These are phyloP conservation scores for Drosophila quinaria DNA, from an alignment of 2,888 invertebrate genomes.

Conservation along the genomic window DNA sequence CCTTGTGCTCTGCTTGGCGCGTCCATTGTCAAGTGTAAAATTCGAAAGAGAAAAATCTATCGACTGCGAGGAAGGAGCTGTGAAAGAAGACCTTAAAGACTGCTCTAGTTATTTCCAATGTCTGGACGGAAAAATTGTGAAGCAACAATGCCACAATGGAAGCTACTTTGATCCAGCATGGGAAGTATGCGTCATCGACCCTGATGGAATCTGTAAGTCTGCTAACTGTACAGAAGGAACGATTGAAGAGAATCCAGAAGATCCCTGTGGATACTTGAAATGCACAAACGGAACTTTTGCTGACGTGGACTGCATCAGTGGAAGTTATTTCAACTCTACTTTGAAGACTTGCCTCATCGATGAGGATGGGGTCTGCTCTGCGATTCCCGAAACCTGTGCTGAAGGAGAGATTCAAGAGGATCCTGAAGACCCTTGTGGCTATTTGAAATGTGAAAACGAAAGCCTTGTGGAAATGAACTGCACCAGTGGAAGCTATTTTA, in stretches of 20 bases:
- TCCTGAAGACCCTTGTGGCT: constrained; percentile 26
- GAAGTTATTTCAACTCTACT: constrained; percentile 17
- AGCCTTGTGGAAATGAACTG: constrained; percentile 20
- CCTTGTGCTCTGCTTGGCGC: constrained; percentile 9
- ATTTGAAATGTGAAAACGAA: constrained; percentile 36
- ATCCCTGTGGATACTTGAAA: constrained; percentile 40
- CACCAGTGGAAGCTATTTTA: constrained; percentile 14
- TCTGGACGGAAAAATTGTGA: constrained; percentile 23
- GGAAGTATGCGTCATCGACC: constrained; percentile 19
- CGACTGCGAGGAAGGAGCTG: constrained; percentile 42
- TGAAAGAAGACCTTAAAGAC: constrained; percentile 18
- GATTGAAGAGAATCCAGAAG: neutral
- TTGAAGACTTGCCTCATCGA: constrained; percentile 15
- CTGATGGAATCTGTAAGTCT: constrained; percentile 6
- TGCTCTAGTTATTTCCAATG: constrained; percentile 42
- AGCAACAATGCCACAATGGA: constrained; percentile 19
- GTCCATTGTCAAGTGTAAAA: neutral
- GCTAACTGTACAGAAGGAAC: constrained; percentile 17
- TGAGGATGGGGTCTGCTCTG: constrained; percentile 7
- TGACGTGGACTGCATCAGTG: constrained; percentile 18
- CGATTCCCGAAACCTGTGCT: constrained; percentile 7
- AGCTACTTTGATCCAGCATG: constrained; percentile 17
- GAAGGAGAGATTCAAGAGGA: constrained; percentile 9
- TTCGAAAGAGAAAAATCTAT: neutral
- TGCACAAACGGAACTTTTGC: constrained; percentile 30